phyloP scores from a whole-genome alignment of 1,140 invertebrate species.

The Sitobion miscanthi region DNA sequence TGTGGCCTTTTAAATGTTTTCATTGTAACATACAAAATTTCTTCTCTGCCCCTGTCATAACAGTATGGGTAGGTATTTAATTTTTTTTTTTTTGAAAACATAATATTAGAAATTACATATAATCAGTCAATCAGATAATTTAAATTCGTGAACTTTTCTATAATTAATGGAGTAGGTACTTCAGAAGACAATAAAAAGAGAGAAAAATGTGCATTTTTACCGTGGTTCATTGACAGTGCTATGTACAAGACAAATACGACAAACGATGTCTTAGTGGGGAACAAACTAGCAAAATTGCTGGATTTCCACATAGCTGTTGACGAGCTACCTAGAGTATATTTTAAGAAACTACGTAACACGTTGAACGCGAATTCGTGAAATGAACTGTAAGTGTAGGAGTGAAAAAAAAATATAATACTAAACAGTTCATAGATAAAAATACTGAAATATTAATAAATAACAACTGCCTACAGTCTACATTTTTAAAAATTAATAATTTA shows the following conservation, averaged over 20 bases:
- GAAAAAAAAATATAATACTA: neutral
- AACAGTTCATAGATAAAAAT: neutral
- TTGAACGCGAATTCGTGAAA: neutral
- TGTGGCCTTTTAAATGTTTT: neutral
- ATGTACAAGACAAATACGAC: conserved; percentile 85
- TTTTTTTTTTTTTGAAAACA: neutral
- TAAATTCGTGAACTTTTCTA: neutral
- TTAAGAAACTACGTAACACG: neutral
- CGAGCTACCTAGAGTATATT: neutral
- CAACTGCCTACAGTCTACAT: neutral
- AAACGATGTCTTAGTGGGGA: conserved; percentile 79
- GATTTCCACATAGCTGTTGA: neutral
- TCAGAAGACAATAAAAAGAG: neutral
- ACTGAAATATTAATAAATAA: neutral
- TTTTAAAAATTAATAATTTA: neutral
- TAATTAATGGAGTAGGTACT: neutral
- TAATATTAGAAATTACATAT: neutral
- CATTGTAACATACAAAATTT: neutral
- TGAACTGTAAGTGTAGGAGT: neutral
- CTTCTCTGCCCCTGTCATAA: neutral
- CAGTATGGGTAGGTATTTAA: too few species aligned
- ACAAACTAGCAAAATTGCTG: conserved; percentile 64
- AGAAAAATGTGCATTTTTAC: conserved; percentile 62
- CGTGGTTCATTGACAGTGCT: conserved; percentile 81
- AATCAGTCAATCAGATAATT: neutral